Percentiles rank a stretch among this genome's conserved stretches.
Evolutionary conservation across 2,797 vertebrate genomes (phyloP).

Genomic region (Rhabdomys pumilio): DNA sequence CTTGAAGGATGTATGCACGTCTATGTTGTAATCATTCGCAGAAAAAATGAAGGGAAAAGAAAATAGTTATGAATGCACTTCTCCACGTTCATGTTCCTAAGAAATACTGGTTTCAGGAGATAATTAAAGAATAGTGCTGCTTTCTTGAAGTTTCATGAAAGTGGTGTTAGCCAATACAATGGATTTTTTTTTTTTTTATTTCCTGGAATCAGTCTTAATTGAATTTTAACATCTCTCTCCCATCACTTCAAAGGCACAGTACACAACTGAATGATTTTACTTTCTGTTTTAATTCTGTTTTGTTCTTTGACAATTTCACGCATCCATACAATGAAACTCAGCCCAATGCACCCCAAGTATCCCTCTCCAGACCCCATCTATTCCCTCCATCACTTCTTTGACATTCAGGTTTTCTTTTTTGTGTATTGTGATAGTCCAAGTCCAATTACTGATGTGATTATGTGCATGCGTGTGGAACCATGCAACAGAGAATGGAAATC

Average conservation of each 20-base stretch:
- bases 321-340: neutral
- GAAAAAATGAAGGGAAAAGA: slow-evolving; percentile 30
- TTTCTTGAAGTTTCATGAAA: neutral
- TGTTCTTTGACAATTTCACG: slow-evolving; percentile 2
- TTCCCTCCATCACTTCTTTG: neutral
- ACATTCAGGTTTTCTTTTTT: neutral
- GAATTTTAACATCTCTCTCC: slow-evolving; percentile 33
- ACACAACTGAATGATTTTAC: neutral
- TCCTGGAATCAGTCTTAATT: slow-evolving; percentile 15
- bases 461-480: neutral
- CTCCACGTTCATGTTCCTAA: neutral
- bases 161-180: slow-evolving; percentile 2
- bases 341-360: neutral
- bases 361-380: neutral
- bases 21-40: neutral
- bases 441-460: neutral
- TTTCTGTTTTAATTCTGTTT: slow-evolving; percentile 50
- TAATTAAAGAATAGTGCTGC: slow-evolving; percentile 15
- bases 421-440: neutral
- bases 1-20: neutral
- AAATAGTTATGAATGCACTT: neutral
- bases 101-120: slow-evolving; percentile 11
- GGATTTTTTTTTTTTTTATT: neutral
- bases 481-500: too few species aligned
- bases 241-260: neutral